Evolutionary conservation across 2,797 vertebrate species (phyloP).

Genomic region (Lithobates sylvaticus): DNA sequence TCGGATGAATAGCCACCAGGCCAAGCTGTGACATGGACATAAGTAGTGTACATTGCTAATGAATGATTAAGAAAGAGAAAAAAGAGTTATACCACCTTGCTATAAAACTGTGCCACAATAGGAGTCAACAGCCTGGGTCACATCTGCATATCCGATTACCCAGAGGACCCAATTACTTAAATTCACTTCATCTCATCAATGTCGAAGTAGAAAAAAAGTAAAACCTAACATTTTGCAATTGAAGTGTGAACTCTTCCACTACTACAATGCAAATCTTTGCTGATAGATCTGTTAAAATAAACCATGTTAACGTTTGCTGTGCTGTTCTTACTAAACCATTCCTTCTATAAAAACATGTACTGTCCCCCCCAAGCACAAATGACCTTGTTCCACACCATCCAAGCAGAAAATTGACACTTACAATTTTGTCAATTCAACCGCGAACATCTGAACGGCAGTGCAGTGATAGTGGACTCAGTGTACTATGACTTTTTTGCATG

Average conservation of each 20-base stretch:
- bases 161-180: slow-evolving; percentile 50
- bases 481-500: slow-evolving; percentile 1
- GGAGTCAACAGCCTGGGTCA: slow-evolving; percentile 32
- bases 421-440: slow-evolving; percentile 44
- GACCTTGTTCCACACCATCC: slow-evolving; percentile 32
- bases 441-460: slow-evolving; percentile 26
- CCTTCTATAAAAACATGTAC: slow-evolving; percentile 24
- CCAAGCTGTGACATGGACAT: slow-evolving; percentile 21
- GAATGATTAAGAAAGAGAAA: not conserved
- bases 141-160: slow-evolving; percentile 48
- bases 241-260: not conserved
- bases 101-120: slow-evolving; percentile 34
- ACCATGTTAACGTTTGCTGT: not conserved
- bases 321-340: slow-evolving; percentile 14
- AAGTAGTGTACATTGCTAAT: slow-evolving; percentile 35
- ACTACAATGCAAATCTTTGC: slow-evolving; percentile 16
- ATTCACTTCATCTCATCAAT: slow-evolving; percentile 15
- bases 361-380: slow-evolving; percentile 31
- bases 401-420: slow-evolving; percentile 57
- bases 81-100: not conserved
- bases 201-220: not conserved
- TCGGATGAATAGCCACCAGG: slow-evolving; percentile 29
- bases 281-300: slow-evolving; percentile 15
- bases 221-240: not conserved
- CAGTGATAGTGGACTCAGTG: slow-evolving; percentile 18